Evolutionary conservation across 2,888 invertebrate species (phyloP).

Genomic region (Philereme transversata): DNA sequence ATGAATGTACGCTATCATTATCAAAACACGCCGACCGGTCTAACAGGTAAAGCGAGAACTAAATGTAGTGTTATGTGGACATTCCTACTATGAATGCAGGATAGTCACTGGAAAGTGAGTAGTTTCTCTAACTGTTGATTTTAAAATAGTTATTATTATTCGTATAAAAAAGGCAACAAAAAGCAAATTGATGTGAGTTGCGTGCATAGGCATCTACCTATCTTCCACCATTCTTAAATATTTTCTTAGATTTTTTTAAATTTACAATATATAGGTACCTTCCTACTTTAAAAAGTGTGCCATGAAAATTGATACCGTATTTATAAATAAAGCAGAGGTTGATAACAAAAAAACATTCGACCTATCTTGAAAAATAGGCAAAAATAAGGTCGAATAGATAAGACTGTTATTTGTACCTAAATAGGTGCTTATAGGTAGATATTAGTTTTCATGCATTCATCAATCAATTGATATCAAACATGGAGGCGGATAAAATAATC

Average conservation of each 20-base stretch:
- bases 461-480: conserved; percentile 22
- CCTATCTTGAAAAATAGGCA: not conserved
- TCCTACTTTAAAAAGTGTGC: too few species aligned
- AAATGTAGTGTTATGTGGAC: conserved; percentile 6
- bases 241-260: too few species aligned
- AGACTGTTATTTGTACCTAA: not conserved
- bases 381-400: not conserved
- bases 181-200: too few species aligned
- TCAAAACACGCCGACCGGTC: conserved; percentile 24
- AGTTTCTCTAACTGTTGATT: not conserved
- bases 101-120: not conserved
- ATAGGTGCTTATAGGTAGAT: too few species aligned
- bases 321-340: too few species aligned
- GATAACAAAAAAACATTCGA: not conserved
- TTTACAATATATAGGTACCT: too few species aligned
- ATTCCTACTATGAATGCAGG: conserved; percentile 3
- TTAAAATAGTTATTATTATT: too few species aligned
- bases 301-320: too few species aligned
- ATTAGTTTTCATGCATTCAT: not conserved
- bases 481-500: conserved; percentile 32
- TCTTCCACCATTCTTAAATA: too few species aligned
- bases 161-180: too few species aligned
- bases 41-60: conserved; percentile 18
- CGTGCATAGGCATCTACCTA: too few species aligned
- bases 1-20: conserved; percentile 11